Evolutionary conservation across 2,888 invertebrate species (phyloP).

Genomic region (Trissolcus brochymenae): DNA sequence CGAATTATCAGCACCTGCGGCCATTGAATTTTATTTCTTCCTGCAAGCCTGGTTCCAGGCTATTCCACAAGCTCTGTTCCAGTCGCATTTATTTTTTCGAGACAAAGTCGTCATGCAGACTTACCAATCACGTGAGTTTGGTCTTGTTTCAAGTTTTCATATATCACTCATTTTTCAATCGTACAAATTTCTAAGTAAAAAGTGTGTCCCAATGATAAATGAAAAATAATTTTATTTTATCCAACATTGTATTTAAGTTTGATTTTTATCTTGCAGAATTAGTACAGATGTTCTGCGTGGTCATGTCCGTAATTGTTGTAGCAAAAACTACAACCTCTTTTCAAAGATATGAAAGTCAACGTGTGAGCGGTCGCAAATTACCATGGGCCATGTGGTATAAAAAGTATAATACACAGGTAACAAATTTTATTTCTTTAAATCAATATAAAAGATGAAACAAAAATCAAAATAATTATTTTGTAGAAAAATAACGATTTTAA

Average conservation of each 20-base stretch:
- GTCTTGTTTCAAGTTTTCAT: neutral
- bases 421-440: neutral
- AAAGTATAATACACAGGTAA: slow-evolving; percentile 70
- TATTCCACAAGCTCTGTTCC: slow-evolving; percentile 84
- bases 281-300: slow-evolving; percentile 82
- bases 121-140: slow-evolving; percentile 80
- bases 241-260: neutral
- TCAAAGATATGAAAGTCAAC: slow-evolving; percentile 88
- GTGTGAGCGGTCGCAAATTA: slow-evolving; percentile 83
- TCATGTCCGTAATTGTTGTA: slow-evolving; percentile 83
- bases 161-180: neutral
- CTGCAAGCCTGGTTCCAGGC: slow-evolving; percentile 87
- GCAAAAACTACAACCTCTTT: slow-evolving; percentile 84
- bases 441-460: neutral
- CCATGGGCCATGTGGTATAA: slow-evolving; percentile 82
- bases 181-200: neutral
- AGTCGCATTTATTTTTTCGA: slow-evolving; percentile 81
- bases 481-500: neutral
- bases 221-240: no score
- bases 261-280: slow-evolving; percentile 78
- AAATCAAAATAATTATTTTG: neutral
- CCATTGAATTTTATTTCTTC: slow-evolving; percentile 86
- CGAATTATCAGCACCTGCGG: slow-evolving; percentile 81
- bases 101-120: slow-evolving; percentile 78
- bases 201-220: no score